Conservation (phyloP, 2,797 vertebrate genomes). For the Poecilia picta region DNA sequence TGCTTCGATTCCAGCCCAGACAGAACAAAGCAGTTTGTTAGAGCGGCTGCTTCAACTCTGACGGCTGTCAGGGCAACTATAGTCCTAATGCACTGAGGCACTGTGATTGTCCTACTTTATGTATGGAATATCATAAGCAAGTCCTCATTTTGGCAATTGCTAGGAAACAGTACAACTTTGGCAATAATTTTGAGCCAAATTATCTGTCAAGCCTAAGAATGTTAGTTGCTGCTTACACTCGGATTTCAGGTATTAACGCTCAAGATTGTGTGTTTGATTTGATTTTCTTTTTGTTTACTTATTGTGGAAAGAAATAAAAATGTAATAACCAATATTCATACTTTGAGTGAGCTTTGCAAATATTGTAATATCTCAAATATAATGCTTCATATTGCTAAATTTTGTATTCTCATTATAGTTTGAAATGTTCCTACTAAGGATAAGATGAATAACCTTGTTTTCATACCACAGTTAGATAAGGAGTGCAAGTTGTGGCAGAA, state of each 20-base stretch:
- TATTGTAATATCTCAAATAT: too few species aligned
- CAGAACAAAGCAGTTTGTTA: not conserved
- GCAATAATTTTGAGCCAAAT: not conserved
- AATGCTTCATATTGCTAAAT: too few species aligned
- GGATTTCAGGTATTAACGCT: not conserved
- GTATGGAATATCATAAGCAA: not conserved
- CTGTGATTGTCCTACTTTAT: not conserved
- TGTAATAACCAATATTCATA: too few species aligned
- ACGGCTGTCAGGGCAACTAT: slow-evolving; percentile 7
- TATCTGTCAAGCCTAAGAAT: not conserved
- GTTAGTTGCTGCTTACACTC: not conserved
- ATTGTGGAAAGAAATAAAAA: too few species aligned
- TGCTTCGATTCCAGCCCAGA: too few species aligned
- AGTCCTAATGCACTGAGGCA: not conserved
- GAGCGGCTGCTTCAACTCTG: not conserved
- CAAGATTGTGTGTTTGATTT: not conserved
- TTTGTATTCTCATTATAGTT: too few species aligned
- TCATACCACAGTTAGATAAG: too few species aligned
- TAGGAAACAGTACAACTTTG: not conserved
- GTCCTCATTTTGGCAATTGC: not conserved
- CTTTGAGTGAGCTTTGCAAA: too few species aligned
- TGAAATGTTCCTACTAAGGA: too few species aligned
- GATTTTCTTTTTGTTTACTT: not conserved
- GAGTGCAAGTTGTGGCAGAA: too few species aligned
- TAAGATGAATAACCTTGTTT: too few species aligned